These are phyloP conservation scores for Malthinus seriepunctatus DNA, from an alignment of 2,888 invertebrate species.

Conservation along the genomic window DNA sequence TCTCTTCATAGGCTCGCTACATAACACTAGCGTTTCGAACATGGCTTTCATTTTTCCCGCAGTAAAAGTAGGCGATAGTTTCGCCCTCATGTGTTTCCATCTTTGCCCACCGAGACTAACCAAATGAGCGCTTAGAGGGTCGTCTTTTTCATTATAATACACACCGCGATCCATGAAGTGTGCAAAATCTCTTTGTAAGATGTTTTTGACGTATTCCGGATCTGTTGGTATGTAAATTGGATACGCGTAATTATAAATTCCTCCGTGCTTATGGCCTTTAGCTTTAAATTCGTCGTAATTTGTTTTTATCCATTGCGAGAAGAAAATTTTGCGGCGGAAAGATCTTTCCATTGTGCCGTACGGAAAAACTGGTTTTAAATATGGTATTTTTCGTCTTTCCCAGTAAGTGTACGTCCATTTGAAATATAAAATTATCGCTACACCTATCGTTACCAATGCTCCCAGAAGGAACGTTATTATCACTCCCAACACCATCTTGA, in stretches of 20 bases:
- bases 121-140: slow-evolving; percentile 48
- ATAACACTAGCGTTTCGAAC: slow-evolving; percentile 52
- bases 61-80: slow-evolving; percentile 57
- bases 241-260: slow-evolving; percentile 10
- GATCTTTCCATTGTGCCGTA: slow-evolving; percentile 1
- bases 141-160: slow-evolving; percentile 48
- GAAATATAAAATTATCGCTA: background rate
- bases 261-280: slow-evolving; percentile 25
- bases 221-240: slow-evolving; percentile 3
- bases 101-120: slow-evolving; percentile 51
- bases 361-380: slow-evolving; percentile 1
- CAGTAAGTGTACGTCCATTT: background rate
- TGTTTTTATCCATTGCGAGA: slow-evolving; percentile 1
- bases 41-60: slow-evolving; percentile 56
- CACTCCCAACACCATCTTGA: background rate
- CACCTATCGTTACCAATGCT: background rate
- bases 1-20: slow-evolving; percentile 16
- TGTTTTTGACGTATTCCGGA: slow-evolving; percentile 47
- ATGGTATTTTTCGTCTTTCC: background rate
- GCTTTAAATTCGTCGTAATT: slow-evolving; percentile 32
- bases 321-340: background rate
- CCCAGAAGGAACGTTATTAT: background rate
- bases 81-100: slow-evolving; percentile 57
- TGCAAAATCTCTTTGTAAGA: slow-evolving; percentile 51
- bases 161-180: slow-evolving; percentile 53